Evolutionary conservation across 2,888 invertebrate species (phyloP).

Genomic region (Scaptomyza polygonia): DNA sequence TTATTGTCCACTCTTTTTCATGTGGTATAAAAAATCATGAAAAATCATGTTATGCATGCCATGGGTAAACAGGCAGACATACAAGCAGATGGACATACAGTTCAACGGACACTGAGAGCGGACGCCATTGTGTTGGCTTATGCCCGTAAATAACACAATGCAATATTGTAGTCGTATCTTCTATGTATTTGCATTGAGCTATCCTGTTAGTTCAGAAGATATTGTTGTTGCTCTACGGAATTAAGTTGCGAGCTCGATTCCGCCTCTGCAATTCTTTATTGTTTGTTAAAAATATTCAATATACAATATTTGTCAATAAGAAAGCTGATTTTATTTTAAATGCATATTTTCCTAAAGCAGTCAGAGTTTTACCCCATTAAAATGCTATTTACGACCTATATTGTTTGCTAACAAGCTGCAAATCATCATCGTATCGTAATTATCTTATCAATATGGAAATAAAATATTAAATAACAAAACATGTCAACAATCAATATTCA

Average conservation of each 20-base stretch:
- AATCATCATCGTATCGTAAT: background rate
- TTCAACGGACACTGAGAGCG: conserved; percentile 9
- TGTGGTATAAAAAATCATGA: conserved; percentile 34
- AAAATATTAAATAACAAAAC: background rate
- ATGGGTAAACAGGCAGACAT: conserved; percentile 33
- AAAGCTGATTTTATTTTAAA: conserved; percentile 13
- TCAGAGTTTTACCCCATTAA: background rate
- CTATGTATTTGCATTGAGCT: conserved; percentile 26
- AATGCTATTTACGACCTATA: background rate
- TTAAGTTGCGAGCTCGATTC: conserved; percentile 28
- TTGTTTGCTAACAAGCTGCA: background rate
- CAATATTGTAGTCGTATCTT: conserved; percentile 32
- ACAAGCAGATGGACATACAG: conserved; percentile 15
- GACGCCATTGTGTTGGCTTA: conserved; percentile 26
- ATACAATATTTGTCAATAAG: conserved; percentile 16
- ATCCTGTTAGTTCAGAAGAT: conserved; percentile 14
- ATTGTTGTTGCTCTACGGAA: conserved; percentile 17
- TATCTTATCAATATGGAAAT: no score
- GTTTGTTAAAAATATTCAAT: conserved; percentile 5
- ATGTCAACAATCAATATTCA: background rate
- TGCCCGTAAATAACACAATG: conserved; percentile 34
- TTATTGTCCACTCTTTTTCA: conserved; percentile 48
- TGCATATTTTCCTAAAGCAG: background rate
- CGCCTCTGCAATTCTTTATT: conserved; percentile 5
- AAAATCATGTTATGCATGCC: conserved; percentile 68